Conservation (phyloP, 2,797 vertebrate genomes). For the Aphelocoma californica region DNA sequence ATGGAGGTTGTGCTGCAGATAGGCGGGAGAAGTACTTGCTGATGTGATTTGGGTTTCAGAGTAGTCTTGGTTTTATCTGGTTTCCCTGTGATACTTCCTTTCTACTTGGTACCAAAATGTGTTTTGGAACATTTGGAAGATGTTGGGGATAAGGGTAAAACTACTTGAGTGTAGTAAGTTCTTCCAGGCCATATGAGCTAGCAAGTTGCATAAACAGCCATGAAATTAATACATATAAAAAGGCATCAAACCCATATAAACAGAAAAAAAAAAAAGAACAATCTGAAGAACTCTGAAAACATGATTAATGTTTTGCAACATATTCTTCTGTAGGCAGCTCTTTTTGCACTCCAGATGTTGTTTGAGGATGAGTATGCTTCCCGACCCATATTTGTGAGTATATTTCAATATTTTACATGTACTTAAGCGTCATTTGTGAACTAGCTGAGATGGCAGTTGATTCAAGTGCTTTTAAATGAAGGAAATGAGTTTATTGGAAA, state of each 20-base stretch:
- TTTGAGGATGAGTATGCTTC: conserved; percentile 85
- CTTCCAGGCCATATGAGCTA: not conserved
- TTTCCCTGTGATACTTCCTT: not conserved
- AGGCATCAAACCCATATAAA: not conserved
- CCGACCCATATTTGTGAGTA: conserved; percentile 91
- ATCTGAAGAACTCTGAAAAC: not conserved
- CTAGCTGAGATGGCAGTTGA: not conserved
- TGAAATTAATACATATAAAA: not conserved
- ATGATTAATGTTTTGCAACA: not conserved
- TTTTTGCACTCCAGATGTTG: conserved; percentile 89
- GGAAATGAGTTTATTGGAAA: not conserved
- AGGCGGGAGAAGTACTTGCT: not conserved
- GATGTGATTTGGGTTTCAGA: not conserved
- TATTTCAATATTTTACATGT: not conserved
- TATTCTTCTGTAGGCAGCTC: conserved; percentile 82
- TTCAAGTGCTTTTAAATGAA: not conserved
- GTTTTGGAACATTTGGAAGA: not conserved
- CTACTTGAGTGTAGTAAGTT: not conserved
- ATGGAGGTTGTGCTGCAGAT: not conserved
- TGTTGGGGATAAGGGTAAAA: not conserved
- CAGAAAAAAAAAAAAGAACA: not conserved
- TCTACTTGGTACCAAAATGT: not conserved
- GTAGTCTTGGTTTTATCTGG: not conserved
- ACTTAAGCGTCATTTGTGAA: not conserved
- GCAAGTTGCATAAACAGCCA: not conserved